These are phyloP conservation scores for Xiphorhynchus elegans DNA, from an alignment of 2,113 vertebrate species.

Conservation along the genomic window DNA sequence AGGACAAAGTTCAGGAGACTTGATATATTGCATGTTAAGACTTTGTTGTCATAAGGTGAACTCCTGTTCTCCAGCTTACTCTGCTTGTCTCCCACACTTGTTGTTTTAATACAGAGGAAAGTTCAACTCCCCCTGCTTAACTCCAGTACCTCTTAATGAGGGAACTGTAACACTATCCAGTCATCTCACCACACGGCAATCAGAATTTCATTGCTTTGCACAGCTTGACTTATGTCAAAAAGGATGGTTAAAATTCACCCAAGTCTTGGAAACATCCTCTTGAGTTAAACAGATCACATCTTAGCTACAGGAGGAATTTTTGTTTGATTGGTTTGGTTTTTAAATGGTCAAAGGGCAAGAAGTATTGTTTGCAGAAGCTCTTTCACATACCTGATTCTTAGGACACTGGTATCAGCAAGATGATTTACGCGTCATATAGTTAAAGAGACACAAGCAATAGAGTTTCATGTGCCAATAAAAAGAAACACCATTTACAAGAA, in stretches of 20 bases:
- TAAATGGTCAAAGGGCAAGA: conserved; percentile 20
- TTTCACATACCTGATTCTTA: conserved; percentile 37
- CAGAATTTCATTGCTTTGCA: conserved; percentile 56
- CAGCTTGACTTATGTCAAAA: conserved; percentile 66
- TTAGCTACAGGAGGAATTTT: conserved; percentile 8
- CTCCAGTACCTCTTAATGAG: conserved; percentile 68
- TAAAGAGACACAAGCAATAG: conserved; percentile 4
- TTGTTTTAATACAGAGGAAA: conserved; percentile 75
- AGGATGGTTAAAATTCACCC: conserved; percentile 74
- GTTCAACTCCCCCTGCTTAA: conserved; percentile 68
- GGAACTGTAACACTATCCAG: conserved; percentile 74
- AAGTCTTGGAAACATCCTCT: conserved; percentile 47
- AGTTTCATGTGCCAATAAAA: not conserved
- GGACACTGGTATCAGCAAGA: conserved; percentile 56
- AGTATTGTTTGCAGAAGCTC: conserved; percentile 31
- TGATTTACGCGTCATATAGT: conserved; percentile 52
- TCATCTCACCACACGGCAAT: conserved; percentile 40
- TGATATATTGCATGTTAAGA: conserved; percentile 51
- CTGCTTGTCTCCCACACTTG: conserved; percentile 66
- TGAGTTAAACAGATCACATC: conserved; percentile 40
- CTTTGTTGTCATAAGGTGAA: conserved; percentile 60
- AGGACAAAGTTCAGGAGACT: conserved; percentile 58
- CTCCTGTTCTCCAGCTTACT: conserved; percentile 32
- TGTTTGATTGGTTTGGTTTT: conserved; percentile 36
- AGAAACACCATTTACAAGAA: not conserved